Evolutionary conservation across 1,140 invertebrate species (phyloP), one percentile per base, ranked within the genome.

Genomic region (Drosophila persimilis): DNA sequence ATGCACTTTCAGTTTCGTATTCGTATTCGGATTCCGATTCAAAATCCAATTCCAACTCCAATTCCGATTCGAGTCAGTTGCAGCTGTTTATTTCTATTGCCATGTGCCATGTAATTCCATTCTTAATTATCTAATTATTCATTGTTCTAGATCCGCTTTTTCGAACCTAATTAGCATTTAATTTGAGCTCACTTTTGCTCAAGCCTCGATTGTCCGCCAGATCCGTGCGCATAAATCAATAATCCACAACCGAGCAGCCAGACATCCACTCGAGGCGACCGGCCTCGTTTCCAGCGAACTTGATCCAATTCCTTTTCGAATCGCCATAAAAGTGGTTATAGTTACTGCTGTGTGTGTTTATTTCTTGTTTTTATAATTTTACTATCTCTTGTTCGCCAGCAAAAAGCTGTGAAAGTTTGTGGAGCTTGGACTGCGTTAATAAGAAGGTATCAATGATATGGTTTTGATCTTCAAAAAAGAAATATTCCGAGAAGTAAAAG

Each of bases 151-250:
- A 81, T 86, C 83, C 83, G 83, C 77, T 60, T 79, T 56, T 63
- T 63, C 61, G 56, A 45, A 44, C 51, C 66, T 79, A 72, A 86
- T 83, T 73, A 86, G 60, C 71, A 76, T 83, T 66, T 72, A 83
- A 88, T 86, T 81, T 67, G 66, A 67, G 58, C 57, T 59, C 63
- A 61, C 43, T 55, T 67, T 69, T 46, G 73, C 26, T 53, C 67
- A 60, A 55, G 70, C 59, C 79, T 64, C 74, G 47, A 63, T 73
- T 67, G 46, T 73, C 77, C 65, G 67, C 54, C 48, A 76, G 83
- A 86, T 83, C 83, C 83, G 83, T 83, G 72, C 71, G 63, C 74
- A 88, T 88, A 89, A 86, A 83, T 89, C 84, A 89, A 86, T 78
- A 83, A 70, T 73, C 55, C 29, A 46, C 43, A 76, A 51, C 51